phyloP scores from a whole-genome alignment of 2,797 vertebrate species.

The Gambusia yucatana region DNA sequence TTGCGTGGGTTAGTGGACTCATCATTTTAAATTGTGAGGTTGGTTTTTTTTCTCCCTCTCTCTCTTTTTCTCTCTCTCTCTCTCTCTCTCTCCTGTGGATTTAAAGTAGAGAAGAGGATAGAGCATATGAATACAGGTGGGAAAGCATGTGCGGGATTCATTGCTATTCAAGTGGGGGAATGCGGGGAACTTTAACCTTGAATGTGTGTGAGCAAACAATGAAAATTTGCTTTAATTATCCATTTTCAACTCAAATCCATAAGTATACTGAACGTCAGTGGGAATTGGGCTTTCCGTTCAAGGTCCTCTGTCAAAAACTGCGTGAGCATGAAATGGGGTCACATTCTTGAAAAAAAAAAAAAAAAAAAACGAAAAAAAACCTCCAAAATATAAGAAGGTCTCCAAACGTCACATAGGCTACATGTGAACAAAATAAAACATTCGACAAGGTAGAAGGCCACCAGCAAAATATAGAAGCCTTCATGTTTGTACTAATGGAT shows the following conservation, averaged over 20 bases:
- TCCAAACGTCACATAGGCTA: constrained; percentile 9
- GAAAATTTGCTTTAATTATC: constrained; percentile 62
- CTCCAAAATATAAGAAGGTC: neutral
- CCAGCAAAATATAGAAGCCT: neutral
- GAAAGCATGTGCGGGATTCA: constrained; percentile 41
- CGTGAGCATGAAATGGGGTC: constrained; percentile 9
- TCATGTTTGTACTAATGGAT: constrained; percentile 4
- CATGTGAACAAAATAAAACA: constrained; percentile 10
- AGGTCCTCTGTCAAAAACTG: constrained; percentile 11
- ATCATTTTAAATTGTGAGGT: constrained; percentile 9
- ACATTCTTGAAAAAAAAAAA: constrained; percentile 4
- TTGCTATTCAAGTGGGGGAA: constrained; percentile 24
- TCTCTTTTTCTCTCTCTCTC: constrained; percentile 12
- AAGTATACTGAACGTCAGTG: constrained; percentile 22
- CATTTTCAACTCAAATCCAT: constrained; percentile 22
- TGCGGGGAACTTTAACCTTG: constrained; percentile 42
- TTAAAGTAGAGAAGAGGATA: constrained; percentile 20
- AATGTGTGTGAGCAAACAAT: constrained; percentile 32
- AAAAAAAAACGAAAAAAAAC: neutral
- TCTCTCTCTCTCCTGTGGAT: constrained; percentile 31
- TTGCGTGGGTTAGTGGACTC: constrained; percentile 17
- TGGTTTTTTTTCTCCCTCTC: neutral
- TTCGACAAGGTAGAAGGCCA: neutral
- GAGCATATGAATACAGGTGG: constrained; percentile 32
- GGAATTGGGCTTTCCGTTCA: constrained; percentile 22